Evolutionary conservation across 2,888 invertebrate species (phyloP).

Genomic region (Drosophila setosimentum): DNA sequence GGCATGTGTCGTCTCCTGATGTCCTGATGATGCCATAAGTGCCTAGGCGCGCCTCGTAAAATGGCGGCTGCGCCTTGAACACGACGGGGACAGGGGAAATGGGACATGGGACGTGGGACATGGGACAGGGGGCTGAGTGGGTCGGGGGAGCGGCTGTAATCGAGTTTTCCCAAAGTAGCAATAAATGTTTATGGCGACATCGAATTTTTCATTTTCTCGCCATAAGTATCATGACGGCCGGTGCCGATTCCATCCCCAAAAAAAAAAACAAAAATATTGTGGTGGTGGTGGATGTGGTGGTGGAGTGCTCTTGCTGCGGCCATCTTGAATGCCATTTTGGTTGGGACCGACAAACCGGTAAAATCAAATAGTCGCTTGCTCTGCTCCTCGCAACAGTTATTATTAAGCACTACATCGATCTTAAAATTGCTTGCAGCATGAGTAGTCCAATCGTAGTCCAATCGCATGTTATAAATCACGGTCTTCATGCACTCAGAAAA

Average conservation of each 20-base stretch:
- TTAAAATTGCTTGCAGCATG: not conserved
- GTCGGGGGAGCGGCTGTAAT: slow-evolving; percentile 56
- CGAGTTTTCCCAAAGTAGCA: slow-evolving; percentile 74
- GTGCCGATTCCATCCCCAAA: slow-evolving; percentile 50
- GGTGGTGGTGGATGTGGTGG: not conserved
- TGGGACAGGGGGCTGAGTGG: not conserved
- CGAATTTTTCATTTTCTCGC: slow-evolving; percentile 81
- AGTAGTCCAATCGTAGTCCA: not conserved
- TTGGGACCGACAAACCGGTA: slow-evolving; percentile 16
- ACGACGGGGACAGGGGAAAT: not conserved
- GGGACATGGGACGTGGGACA: too few species aligned
- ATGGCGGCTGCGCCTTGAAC: slow-evolving; percentile 67
- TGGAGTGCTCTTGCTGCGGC: slow-evolving; percentile 40
- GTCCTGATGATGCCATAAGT: slow-evolving; percentile 72
- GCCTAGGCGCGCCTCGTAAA: slow-evolving; percentile 76
- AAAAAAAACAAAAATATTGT: slow-evolving; percentile 27
- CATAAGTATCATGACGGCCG: slow-evolving; percentile 78
- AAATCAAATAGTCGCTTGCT: slow-evolving; percentile 37
- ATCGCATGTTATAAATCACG: slow-evolving; percentile 59
- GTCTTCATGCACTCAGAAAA: not conserved
- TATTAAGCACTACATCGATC: not conserved
- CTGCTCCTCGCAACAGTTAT: not conserved
- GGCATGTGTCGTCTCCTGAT: slow-evolving; percentile 41
- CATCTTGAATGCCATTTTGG: slow-evolving; percentile 65
- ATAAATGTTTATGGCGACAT: slow-evolving; percentile 82